These are phyloP conservation scores for Lycia hirtaria DNA, from an alignment of 2,888 invertebrate species.

Conservation along the genomic window DNA sequence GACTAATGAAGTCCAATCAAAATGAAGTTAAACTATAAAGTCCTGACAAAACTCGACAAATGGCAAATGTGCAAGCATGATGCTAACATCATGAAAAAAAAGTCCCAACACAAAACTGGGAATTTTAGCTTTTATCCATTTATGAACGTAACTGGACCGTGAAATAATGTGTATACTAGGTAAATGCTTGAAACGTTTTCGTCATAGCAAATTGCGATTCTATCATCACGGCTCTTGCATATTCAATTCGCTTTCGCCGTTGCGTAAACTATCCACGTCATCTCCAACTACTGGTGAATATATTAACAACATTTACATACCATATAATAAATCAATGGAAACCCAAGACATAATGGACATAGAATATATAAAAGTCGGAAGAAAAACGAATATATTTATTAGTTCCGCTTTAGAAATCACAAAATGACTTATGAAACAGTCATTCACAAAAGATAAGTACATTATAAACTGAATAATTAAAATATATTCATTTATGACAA, in stretches of 20 bases:
- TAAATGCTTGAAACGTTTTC: slow-evolving; percentile 49
- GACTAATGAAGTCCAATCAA: background rate
- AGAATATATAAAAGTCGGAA: slow-evolving; percentile 1
- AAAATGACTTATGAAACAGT: background rate
- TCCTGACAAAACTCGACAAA: too few relatives aligned
- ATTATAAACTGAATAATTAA: too few relatives aligned
- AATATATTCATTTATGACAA: background rate
- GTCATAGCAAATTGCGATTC: slow-evolving; percentile 23
- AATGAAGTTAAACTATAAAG: background rate
- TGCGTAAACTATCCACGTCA: slow-evolving; percentile 21
- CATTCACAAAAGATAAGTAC: too few relatives aligned
- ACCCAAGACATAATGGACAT: slow-evolving; percentile 9
- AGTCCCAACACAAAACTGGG: background rate
- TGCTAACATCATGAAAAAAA: background rate
- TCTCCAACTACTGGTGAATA: slow-evolving; percentile 11
- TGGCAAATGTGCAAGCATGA: too few relatives aligned
- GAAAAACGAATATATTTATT: background rate
- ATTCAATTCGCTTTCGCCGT: slow-evolving; percentile 39
- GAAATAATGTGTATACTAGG: slow-evolving; percentile 36
- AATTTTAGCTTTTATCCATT: slow-evolving; percentile 4
- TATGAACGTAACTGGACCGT: slow-evolving; percentile 31
- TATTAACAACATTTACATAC: slow-evolving; percentile 14
- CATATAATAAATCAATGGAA: slow-evolving; percentile 24
- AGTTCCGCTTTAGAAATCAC: background rate
- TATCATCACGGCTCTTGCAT: slow-evolving; percentile 27